These are phyloP conservation scores for Silurus aristotelis DNA, from an alignment of 2,797 vertebrate genomes.

Conservation along the genomic window DNA sequence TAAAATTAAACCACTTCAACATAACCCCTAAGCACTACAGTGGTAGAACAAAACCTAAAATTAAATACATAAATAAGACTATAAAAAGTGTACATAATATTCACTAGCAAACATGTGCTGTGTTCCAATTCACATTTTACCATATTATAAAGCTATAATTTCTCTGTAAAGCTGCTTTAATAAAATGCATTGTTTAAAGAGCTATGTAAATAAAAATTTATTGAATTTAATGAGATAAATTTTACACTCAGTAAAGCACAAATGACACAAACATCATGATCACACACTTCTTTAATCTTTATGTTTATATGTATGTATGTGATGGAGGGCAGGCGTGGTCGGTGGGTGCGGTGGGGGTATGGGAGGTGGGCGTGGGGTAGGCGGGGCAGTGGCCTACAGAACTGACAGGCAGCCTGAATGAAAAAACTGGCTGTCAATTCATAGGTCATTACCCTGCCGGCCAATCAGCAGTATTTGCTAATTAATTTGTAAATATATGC, in stretches of 20 bases:
- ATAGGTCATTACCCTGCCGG: slow-evolving; percentile 88
- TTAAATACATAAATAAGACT: not conserved
- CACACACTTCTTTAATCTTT: not conserved
- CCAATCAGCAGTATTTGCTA: slow-evolving; percentile 53
- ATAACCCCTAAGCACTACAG: not conserved
- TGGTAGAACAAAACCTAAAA: not conserved
- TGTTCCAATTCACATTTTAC: not conserved
- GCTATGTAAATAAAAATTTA: too few species aligned
- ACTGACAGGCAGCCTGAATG: slow-evolving; percentile 83
- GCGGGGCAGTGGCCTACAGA: slow-evolving; percentile 89
- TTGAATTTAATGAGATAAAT: too few species aligned
- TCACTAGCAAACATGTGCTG: not conserved
- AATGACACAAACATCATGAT: not conserved
- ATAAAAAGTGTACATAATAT: not conserved
- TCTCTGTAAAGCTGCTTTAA: too few species aligned
- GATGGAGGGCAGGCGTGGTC: not conserved
- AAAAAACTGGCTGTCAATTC: slow-evolving; percentile 88
- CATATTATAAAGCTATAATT: not conserved
- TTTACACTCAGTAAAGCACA: not conserved
- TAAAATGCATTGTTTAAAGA: too few species aligned
- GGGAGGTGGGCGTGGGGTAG: slow-evolving; percentile 66
- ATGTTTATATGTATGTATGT: not conserved
- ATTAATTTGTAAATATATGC: not conserved
- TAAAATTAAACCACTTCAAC: not conserved
- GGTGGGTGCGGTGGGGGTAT: slow-evolving; percentile 8